Percentiles rank a stretch among this genome's conserved stretches.
Conservation (phyloP, 2,797 vertebrate genomes). For the Cirrhinus mrigala region DNA sequence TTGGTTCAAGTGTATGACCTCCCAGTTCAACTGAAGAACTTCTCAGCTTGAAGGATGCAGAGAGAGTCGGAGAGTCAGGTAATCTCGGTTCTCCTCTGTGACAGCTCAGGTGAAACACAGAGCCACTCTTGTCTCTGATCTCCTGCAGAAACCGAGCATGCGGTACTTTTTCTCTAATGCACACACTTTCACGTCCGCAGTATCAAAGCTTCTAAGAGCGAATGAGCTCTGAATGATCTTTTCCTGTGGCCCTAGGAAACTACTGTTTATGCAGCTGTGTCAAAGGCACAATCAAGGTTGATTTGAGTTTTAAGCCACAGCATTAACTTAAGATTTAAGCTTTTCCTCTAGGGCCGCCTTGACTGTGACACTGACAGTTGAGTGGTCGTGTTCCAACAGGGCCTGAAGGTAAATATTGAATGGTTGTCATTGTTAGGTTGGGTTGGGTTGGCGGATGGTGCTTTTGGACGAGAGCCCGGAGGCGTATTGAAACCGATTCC, state of each 20-base stretch:
- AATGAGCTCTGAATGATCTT: conserved; percentile 25
- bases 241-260: conserved; percentile 15
- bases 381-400: conserved; percentile 34
- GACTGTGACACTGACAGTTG: conserved; percentile 44
- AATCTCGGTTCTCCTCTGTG: conserved; percentile 38
- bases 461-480: conserved; percentile 32
- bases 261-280: conserved; percentile 39
- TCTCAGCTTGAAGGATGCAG: neutral
- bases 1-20: conserved; percentile 10
- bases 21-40: conserved; percentile 26
- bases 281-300: conserved; percentile 26
- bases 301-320: conserved; percentile 34
- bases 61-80: conserved; percentile 2
- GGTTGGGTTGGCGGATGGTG: conserved; percentile 38
- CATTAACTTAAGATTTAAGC: conserved; percentile 48
- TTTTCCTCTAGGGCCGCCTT: conserved; percentile 38
- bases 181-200: conserved; percentile 1
- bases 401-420: conserved; percentile 51
- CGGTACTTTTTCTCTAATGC: conserved; percentile 36
- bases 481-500: conserved; percentile 41
- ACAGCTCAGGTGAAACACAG: conserved; percentile 36
- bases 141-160: conserved; percentile 4
- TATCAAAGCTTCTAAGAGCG: conserved; percentile 34
- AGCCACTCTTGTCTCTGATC: conserved; percentile 30
- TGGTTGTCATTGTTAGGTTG: conserved; percentile 49